A percentile compares a stretch with the other conserved stretches of the same genome.
These are phyloP conservation scores for Cyphomyrus plagiostoma DNA, from an alignment of 2,113 vertebrate genomes.

Conservation along the genomic window DNA sequence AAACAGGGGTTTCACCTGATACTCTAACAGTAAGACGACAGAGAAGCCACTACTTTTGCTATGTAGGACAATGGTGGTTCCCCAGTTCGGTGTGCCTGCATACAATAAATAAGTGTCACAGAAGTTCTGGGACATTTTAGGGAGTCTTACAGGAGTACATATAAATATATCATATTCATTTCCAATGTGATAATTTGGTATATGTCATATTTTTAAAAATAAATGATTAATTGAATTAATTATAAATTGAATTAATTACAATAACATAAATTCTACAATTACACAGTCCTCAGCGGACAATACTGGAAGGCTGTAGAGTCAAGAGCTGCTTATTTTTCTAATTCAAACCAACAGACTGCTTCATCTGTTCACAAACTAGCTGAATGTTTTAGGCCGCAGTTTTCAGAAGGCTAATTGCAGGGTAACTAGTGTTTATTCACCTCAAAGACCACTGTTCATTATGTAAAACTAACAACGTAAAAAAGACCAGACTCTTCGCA, in stretches of 20 bases:
- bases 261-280: background rate
- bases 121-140: background rate
- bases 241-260: background rate
- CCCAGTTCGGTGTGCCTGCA: background rate
- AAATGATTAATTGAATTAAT: background rate
- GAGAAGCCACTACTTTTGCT: background rate
- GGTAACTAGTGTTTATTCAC: background rate
- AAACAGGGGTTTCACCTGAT: background rate
- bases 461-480: background rate
- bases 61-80: background rate
- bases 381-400: background rate
- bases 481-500: background rate
- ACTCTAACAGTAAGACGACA: background rate
- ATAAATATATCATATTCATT: background rate
- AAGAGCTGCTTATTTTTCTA: background rate
- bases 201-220: background rate
- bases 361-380: background rate
- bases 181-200: background rate
- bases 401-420: slow-evolving; percentile 1
- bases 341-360: background rate
- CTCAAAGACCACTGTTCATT: background rate
- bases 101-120: background rate
- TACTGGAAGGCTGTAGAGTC: background rate
- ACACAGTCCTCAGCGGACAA: background rate
- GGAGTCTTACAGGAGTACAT: background rate